Conservation (phyloP, 1,140 invertebrate genomes). For the Camponotus pennsylvanicus region DNA sequence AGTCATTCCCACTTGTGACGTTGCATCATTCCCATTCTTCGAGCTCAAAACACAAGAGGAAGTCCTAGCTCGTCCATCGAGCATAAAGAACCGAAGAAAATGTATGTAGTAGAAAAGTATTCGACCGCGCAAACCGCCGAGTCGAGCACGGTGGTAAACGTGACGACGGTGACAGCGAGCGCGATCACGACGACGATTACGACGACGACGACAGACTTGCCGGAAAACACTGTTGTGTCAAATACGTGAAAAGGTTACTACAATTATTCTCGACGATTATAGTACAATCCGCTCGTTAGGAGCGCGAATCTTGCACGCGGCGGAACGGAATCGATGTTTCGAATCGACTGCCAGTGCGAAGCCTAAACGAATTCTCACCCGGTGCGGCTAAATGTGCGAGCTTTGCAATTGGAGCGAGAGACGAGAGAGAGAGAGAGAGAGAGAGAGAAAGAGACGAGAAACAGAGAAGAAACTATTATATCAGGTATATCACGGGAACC, state of each 20-base stretch:
- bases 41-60: conserved; percentile 76
- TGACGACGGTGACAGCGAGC: not conserved
- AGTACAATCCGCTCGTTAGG: conserved; percentile 67
- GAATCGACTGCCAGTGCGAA: conserved; percentile 7
- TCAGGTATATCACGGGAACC: not conserved
- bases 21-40: conserved; percentile 72
- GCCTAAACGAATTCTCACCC: conserved; percentile 39
- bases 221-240: conserved; percentile 59
- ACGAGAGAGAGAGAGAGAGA: not conserved
- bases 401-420: not conserved
- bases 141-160: conserved; percentile 14
- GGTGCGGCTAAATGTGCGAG: not conserved
- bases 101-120: conserved; percentile 51
- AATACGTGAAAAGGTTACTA: conserved; percentile 70
- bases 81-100: conserved; percentile 60
- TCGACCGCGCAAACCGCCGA: conserved; percentile 37
- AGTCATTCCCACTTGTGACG: conserved; percentile 29
- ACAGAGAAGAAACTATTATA: not conserved
- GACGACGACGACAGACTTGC: conserved; percentile 47
- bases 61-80: conserved; percentile 66
- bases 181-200: conserved; percentile 12
- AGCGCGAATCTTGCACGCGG: not conserved
- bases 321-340: conserved; percentile 17
- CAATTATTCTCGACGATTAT: conserved; percentile 44
- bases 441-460: not conserved